Evolutionary conservation across 92 coral and sea anemone genomes (phyloP), one percentile per base, ranked within the genome.

Genomic region (Epizoanthus ramosus): DNA sequence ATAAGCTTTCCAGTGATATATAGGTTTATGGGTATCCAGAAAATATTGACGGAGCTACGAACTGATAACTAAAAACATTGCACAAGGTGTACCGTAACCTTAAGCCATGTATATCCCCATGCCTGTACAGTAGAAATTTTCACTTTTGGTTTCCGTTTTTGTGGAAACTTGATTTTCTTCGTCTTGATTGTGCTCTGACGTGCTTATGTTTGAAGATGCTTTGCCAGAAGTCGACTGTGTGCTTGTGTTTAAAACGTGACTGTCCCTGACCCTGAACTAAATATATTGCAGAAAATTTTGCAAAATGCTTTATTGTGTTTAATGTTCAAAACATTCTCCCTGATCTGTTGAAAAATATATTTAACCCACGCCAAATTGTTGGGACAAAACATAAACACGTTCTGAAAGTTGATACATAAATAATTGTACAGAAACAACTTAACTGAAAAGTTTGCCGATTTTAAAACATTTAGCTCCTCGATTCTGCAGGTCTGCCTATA

Each of bases 401-500:
- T 45, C 52, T 45, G 52, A 45, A 45, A 45, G 52, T 45, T 45
- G 52, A 45, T 45, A 45, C 8, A 45, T 45, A 45, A 45, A 45
- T 2, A 2, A 35, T 35, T 35, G 39, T 35, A 35, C 39, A 35
- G 52, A 7, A 45, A 45, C 10, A 9, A 45, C 52, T 45, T 45
- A 45, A 7, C 52, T 45, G 52, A 45, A 45, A 45, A 45, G 52
- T 45, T 45, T 45, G 52, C 6, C 52, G 52, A 45, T 45, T 1
- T 47, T 47, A 47, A 47, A 50, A 50, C 54, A 50, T 13, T 50
- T 50, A 50, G 15, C 13, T 45, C 17, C 37, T 71, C 47, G 75
- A 45, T 43, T 71, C n/a, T 45, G 75, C 75, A 71, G 75, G 59
- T 47, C 31, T 47, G 58, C 75, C 47, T 71, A 59, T 71, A 43